A percentile compares a stretch with the other conserved stretches of the same genome.
These are phyloP conservation scores for Muntiacus muntjak DNA, from an alignment of 2,113 vertebrate species.

Conservation along the genomic window DNA sequence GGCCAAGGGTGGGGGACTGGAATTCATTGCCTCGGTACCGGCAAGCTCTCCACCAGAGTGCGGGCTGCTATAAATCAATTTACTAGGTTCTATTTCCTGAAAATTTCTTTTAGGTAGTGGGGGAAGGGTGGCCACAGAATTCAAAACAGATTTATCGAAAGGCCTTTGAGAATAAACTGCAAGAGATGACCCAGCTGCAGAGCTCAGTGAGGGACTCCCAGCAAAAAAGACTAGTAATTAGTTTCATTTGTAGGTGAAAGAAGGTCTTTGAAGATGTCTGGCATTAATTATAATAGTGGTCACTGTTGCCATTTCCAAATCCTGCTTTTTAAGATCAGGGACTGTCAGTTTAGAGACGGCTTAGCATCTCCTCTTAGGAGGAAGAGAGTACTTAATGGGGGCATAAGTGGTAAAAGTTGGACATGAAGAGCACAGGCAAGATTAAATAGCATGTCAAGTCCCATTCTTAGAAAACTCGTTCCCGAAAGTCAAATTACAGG, in stretches of 20 bases:
- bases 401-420: neutral
- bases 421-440: neutral
- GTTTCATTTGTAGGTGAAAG: conserved; percentile 82
- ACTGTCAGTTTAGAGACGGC: conserved; percentile 61
- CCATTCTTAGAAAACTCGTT: neutral
- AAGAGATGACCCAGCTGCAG: conserved; percentile 72
- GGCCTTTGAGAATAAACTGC: conserved; percentile 73
- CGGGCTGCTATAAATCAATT: conserved; percentile 82
- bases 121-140: conserved; percentile 73
- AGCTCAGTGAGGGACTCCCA: conserved; percentile 51
- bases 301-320: conserved; percentile 74
- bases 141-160: conserved; percentile 81
- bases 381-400: neutral
- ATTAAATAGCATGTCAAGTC: neutral
- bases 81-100: conserved; percentile 81
- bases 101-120: conserved; percentile 65
- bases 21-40: conserved; percentile 70
- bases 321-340: conserved; percentile 54
- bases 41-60: conserved; percentile 74
- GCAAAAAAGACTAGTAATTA: conserved; percentile 76
- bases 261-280: conserved; percentile 78
- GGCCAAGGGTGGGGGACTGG: conserved; percentile 61
- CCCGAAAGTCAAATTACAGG: neutral
- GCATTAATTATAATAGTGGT: conserved; percentile 75
- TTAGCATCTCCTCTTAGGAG: conserved; percentile 6